A percentile compares a stretch with the other conserved stretches of the same genome.
These are phyloP conservation scores for Centropus bengalensis DNA, from an alignment of 2,113 vertebrate genomes.

Conservation along the genomic window DNA sequence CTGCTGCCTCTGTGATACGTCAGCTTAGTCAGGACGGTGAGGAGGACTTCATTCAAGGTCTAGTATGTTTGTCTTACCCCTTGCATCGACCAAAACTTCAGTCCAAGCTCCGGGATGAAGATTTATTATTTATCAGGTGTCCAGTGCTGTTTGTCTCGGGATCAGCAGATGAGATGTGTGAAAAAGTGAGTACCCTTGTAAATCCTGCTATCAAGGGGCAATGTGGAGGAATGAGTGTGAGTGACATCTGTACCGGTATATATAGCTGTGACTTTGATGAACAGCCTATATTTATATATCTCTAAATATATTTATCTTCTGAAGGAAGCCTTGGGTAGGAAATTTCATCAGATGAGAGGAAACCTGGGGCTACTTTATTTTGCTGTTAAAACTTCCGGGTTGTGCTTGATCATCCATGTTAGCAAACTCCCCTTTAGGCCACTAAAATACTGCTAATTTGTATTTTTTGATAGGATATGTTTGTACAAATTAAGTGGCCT, in stretches of 20 bases:
- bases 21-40: constrained; percentile 67
- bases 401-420: not conserved
- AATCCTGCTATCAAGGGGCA: not conserved
- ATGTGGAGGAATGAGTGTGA: not conserved
- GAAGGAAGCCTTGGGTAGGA: not conserved
- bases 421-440: not conserved
- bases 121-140: constrained; percentile 80
- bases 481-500: not conserved
- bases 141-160: constrained; percentile 91
- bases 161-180: constrained; percentile 91
- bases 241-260: not conserved
- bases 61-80: constrained; percentile 92
- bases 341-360: not conserved
- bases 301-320: not conserved
- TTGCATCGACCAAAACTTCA: constrained; percentile 86
- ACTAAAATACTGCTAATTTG: not conserved
- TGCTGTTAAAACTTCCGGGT: not conserved
- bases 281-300: too few species aligned
- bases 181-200: constrained; percentile 77
- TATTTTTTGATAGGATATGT: not conserved
- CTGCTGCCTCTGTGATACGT: constrained; percentile 80
- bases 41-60: constrained; percentile 79
- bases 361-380: not conserved
- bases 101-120: constrained; percentile 84
- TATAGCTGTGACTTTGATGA: not conserved